Percentiles rank a stretch among this genome's conserved stretches.
Evolutionary conservation across 1,140 invertebrate species (phyloP).

Genomic region (Rhagoletis zephyria): DNA sequence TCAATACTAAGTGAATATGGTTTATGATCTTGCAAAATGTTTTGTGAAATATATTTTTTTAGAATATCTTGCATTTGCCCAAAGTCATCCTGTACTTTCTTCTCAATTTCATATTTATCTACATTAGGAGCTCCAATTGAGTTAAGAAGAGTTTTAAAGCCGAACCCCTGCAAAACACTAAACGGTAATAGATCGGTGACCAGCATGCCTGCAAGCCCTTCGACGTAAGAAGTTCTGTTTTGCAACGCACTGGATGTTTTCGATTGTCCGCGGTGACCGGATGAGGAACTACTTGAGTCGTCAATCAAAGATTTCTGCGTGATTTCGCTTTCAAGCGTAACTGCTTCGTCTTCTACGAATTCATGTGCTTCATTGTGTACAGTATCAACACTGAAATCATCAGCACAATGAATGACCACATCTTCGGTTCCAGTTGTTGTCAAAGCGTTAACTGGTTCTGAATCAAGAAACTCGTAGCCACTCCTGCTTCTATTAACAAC

Average conservation of each 20-base stretch:
- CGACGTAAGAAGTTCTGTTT: not conserved
- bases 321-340: not conserved
- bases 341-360: not conserved
- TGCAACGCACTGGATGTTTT: not conserved
- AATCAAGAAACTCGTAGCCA: not conserved
- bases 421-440: not conserved
- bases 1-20: conserved; percentile 56
- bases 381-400: not conserved
- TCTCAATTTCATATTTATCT: not conserved
- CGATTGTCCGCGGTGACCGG: not conserved
- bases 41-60: conserved; percentile 15
- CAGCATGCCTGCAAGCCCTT: conserved; percentile 53
- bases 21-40: conserved; percentile 13
- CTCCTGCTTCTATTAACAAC: not conserved
- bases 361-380: not conserved
- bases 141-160: conserved; percentile 48
- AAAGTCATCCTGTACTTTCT: not conserved
- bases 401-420: not conserved
- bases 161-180: conserved; percentile 10
- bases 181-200: conserved; percentile 50
- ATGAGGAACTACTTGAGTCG: not conserved
- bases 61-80: not conserved
- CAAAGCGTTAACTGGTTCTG: not conserved
- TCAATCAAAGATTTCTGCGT: not conserved
- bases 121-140: not conserved